These are phyloP conservation scores for Orchestia grillus DNA, from an alignment of 1,140 invertebrate species.

Conservation along the genomic window DNA sequence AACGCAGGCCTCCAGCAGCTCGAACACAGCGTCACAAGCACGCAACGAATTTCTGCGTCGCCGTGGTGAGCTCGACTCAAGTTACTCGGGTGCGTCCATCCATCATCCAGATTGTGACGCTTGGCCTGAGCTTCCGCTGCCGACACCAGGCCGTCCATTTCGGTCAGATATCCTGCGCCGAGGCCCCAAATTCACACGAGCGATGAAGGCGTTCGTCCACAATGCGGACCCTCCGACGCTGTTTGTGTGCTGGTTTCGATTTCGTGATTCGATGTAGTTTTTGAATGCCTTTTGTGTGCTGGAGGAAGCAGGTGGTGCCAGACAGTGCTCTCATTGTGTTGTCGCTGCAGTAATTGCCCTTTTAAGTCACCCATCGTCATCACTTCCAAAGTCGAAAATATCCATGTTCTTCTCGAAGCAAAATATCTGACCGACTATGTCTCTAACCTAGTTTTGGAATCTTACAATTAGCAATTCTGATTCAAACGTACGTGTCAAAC, in stretches of 20 bases:
- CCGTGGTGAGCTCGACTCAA: not conserved
- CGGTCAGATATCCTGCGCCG: not conserved
- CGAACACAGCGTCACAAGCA: not conserved
- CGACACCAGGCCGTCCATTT: not conserved
- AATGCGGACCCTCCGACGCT: not conserved
- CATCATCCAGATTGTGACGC: slow-evolving; percentile 25
- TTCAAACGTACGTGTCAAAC: not conserved
- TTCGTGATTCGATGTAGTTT: slow-evolving; percentile 46
- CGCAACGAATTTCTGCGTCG: too few species aligned
- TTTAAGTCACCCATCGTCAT: not conserved
- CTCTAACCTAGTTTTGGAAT: too few species aligned
- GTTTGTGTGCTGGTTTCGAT: not conserved
- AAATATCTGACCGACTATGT: not conserved
- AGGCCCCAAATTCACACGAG: not conserved
- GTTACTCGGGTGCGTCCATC: not conserved
- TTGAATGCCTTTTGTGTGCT: not conserved
- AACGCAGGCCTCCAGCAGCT: not conserved
- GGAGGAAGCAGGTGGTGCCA: slow-evolving; percentile 1
- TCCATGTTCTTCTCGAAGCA: not conserved
- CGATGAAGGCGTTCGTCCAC: not conserved
- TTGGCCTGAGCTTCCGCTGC: not conserved
- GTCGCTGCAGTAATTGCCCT: not conserved
- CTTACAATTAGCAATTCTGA: too few species aligned
- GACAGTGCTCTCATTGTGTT: not conserved
- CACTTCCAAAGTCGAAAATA: not conserved